Evolutionary conservation across 2,797 vertebrate species (phyloP), one percentile per base, ranked within the genome.

Genomic region (Enteromius treurensis): DNA sequence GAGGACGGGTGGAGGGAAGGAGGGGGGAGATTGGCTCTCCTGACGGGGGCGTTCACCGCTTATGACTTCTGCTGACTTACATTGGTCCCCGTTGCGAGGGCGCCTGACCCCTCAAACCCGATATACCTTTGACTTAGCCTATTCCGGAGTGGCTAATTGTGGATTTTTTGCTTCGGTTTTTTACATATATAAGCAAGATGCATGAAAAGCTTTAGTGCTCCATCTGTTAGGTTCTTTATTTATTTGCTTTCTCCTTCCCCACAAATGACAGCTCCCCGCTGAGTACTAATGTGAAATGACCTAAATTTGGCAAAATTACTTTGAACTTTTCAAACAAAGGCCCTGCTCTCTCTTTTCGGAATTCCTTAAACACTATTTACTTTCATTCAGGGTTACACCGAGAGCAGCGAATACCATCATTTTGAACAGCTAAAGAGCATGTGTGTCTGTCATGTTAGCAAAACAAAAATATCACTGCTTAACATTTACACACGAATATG

Each of bases 291-390:
- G 93, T 91, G 88, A 71, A 68, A 88, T 90, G 90, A 93, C 92
- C 92, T 85, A 90, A 89, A 93, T 93, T 91, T 92, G 83, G 79
- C 79, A 73, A 93, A 93, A 93, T 92, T 76, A 91, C 91, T 91
- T 90, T 91, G 90, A 94, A 92, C 91, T 92, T 93, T 90, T 91
- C 88, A 89, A 88, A 90, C 87, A 91, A 92, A 91, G 86, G 85
- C 81, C 87, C 78, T 37, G 47, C 64, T 82, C 81, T 82, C 81
- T 88, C 83, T 89, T 78, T 81, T 87, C 1, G 53, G 68, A 90
- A 91, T 91, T 90, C 76, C 68, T 88, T 89, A 91, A 92, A 90
- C 86, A 88, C 85, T 83, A 90, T 85, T 89, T 88, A 88, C 86
- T 92, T 90, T 90, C 82, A 88, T 90, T 92, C 85, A 86, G 73